phyloP scores from a whole-genome alignment of 2,888 invertebrate species.

The Microplitis manilae region DNA sequence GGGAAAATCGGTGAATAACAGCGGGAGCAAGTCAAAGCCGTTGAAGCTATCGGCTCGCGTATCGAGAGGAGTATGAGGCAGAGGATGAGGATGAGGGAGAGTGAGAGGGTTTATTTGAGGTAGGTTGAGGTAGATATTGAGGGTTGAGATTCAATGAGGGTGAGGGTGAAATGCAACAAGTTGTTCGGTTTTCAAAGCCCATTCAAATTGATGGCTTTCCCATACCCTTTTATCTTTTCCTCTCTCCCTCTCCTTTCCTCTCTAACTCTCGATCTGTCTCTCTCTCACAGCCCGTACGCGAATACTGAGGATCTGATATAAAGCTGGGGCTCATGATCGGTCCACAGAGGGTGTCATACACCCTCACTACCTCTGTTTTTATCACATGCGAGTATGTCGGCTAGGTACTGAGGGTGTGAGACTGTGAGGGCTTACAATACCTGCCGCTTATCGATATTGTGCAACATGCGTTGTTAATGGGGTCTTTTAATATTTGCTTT shows the following conservation, averaged over 20 bases:
- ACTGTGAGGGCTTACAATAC: too few species aligned
- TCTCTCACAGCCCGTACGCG: conserved; percentile 40
- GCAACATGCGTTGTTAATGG: too few species aligned
- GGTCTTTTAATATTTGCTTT: too few species aligned
- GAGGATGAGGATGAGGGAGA: conserved; percentile 50
- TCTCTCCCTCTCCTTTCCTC: conserved; percentile 49
- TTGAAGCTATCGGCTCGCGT: conserved; percentile 71
- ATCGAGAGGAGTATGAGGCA: conserved; percentile 70
- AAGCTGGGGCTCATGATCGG: conserved; percentile 36
- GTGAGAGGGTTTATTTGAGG: conserved; percentile 20
- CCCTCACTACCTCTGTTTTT: conserved; percentile 8
- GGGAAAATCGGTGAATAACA: conserved; percentile 13
- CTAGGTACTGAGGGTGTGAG: too few species aligned
- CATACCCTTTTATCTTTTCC: conserved; percentile 60
- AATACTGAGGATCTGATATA: conserved; percentile 30
- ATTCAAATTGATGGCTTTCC: conserved; percentile 73
- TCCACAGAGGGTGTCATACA: conserved; percentile 40
- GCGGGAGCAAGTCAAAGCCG: conserved; percentile 30
- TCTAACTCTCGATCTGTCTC: conserved; percentile 52
- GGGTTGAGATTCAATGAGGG: conserved; percentile 43
- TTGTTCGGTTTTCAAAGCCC: conserved; percentile 73
- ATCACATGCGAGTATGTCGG: too few species aligned
- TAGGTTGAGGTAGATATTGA: neutral
- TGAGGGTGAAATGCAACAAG: conserved; percentile 68
- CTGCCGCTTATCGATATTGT: too few species aligned